A percentile compares a stretch with the other conserved stretches of the same genome.
Evolutionary conservation across 53 echinoderm and acorn worm genomes (phyloP).

Genomic region (Hippasteria phrygiana): DNA sequence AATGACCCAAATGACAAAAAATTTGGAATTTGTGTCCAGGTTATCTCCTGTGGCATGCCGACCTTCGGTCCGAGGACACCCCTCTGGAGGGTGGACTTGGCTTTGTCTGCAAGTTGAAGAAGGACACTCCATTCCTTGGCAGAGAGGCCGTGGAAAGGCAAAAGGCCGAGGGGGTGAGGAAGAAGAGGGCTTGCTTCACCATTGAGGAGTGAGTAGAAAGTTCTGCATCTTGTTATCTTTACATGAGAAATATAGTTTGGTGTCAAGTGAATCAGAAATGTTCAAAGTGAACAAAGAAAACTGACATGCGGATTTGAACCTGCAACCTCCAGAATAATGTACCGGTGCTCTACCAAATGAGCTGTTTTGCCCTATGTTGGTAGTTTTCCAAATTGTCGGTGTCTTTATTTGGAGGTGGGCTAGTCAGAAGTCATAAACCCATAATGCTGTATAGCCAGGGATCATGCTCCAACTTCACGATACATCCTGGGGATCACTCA

Average conservation of each 20-base stretch:
- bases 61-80: constrained; percentile 86
- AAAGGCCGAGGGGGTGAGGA: constrained; percentile 87
- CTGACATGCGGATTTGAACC: no score
- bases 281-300: no score
- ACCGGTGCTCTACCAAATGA: no score
- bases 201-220: constrained; percentile 82
- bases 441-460: no score
- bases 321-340: no score
- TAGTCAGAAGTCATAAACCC: no score
- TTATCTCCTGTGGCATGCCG: constrained; percentile 94
- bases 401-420: no score
- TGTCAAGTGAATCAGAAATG: no score
- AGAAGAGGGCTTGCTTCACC: constrained; percentile 90
- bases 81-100: constrained; percentile 90
- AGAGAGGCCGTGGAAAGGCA: constrained; percentile 89
- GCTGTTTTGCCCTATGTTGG: no score
- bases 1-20: neutral
- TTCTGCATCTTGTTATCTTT: neutral
- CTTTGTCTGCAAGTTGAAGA: constrained; percentile 96
- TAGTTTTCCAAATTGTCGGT: no score
- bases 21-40: constrained; percentile 62
- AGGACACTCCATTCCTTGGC: constrained; percentile 89
- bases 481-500: no score
- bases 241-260: neutral
- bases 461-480: no score